A percentile compares a stretch with the other conserved stretches of the same genome.
Evolutionary conservation across 2,113 vertebrate genomes (phyloP).

Genomic region (Microtus pennsylvanicus): DNA sequence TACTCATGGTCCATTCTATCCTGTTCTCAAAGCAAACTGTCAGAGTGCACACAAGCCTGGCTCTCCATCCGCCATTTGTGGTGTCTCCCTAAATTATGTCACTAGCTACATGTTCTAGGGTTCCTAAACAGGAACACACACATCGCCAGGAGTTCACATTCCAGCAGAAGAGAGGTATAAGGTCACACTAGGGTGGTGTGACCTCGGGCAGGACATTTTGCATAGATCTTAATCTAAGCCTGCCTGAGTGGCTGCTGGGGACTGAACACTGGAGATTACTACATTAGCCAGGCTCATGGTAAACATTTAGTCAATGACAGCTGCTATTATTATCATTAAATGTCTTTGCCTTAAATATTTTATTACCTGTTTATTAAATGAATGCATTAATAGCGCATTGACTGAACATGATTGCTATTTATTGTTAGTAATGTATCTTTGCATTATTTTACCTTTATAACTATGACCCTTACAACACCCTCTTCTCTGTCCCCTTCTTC

Average conservation of each 20-base stretch:
- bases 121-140: neutral
- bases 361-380: conserved; percentile 41
- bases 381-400: neutral
- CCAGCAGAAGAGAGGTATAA: neutral
- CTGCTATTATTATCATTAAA: conserved; percentile 14
- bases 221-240: neutral
- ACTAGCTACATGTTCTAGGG: fast-evolving
- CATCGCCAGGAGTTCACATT: neutral
- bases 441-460: neutral
- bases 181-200: neutral
- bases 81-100: neutral
- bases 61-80: neutral
- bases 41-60: too few species aligned
- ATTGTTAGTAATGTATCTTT: neutral
- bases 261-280: neutral
- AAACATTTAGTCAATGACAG: neutral
- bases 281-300: neutral
- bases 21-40: fast-evolving
- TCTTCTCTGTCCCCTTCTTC: conserved; percentile 30
- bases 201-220: neutral
- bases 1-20: neutral
- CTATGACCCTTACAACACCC: neutral
- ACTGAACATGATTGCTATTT: neutral
- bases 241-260: neutral
- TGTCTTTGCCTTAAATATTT: conserved; percentile 1